These are phyloP conservation scores for Yoshiicerus persimilis DNA, from an alignment of 1,140 invertebrate species.

Conservation along the genomic window DNA sequence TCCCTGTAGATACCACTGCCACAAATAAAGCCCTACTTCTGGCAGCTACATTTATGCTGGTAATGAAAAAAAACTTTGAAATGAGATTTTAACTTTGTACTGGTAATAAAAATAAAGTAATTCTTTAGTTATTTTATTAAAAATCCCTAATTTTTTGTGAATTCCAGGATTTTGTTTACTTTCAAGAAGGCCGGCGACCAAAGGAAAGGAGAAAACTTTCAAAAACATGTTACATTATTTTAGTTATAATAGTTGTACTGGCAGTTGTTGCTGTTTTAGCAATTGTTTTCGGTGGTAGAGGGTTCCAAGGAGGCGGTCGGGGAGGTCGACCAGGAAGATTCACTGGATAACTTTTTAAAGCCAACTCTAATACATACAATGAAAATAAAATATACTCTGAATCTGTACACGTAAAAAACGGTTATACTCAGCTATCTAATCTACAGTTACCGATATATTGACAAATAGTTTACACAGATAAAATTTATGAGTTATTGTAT, in stretches of 20 bases:
- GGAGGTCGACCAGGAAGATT: background rate
- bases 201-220: slow-evolving; percentile 4
- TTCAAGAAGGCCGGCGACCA: slow-evolving; percentile 23
- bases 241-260: slow-evolving; percentile 21
- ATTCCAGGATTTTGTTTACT: slow-evolving; percentile 25
- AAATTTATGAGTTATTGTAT: no score
- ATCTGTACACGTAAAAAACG: no score
- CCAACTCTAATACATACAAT: no score
- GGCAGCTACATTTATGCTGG: slow-evolving; percentile 26
- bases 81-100: background rate
- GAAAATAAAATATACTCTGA: no score
- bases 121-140: background rate
- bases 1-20: slow-evolving; percentile 22
- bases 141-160: background rate
- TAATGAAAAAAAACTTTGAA: background rate
- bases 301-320: background rate
- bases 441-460: no score
- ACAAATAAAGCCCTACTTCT: slow-evolving; percentile 36
- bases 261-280: slow-evolving; percentile 12
- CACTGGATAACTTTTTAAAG: background rate
- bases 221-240: slow-evolving; percentile 30
- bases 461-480: no score
- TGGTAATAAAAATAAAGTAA: background rate
- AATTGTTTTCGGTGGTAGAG: slow-evolving; percentile 15
- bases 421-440: no score